Percentiles rank a stretch among this genome's conserved stretches.
These are phyloP conservation scores for Climacteris rufus DNA, from an alignment of 2,113 vertebrate genomes.

Conservation along the genomic window DNA sequence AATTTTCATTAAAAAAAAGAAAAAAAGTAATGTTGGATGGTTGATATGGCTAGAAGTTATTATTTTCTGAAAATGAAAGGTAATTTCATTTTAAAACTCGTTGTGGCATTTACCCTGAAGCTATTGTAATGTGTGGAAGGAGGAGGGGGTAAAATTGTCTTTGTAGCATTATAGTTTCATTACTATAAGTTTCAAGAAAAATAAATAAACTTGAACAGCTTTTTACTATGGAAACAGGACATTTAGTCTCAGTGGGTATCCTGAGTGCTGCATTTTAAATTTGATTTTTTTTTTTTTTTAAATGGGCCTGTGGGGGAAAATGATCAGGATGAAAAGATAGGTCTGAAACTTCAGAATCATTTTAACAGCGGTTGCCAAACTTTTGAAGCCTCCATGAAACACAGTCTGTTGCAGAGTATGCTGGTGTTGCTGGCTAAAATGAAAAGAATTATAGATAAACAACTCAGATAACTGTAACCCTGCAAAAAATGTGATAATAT, in stretches of 20 bases:
- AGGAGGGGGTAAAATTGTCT: not conserved
- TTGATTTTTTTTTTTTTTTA: not conserved
- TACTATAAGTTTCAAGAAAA: conserved; percentile 30
- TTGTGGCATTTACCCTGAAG: not conserved
- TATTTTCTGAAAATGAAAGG: conserved; percentile 26
- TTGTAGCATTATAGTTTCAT: conserved; percentile 5
- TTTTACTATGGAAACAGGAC: conserved; percentile 47
- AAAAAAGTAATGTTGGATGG: not conserved
- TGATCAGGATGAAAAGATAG: conserved; percentile 27
- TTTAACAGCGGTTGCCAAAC: conserved; percentile 12
- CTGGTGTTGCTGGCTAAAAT: not conserved
- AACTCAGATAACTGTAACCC: not conserved
- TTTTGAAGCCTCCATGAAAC: conserved; percentile 12
- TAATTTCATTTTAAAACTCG: conserved; percentile 25
- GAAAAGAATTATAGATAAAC: not conserved
- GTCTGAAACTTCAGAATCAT: conserved; percentile 28
- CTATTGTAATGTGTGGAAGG: not conserved
- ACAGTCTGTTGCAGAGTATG: not conserved
- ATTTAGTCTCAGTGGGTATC: conserved; percentile 44
- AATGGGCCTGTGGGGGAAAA: not conserved
- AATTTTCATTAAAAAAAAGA: not conserved
- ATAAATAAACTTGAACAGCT: conserved; percentile 43
- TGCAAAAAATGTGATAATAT: not conserved
- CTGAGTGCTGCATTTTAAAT: conserved; percentile 1
- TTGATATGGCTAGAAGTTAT: not conserved